A percentile compares a stretch with the other conserved stretches of the same genome.
These are phyloP conservation scores for Diplazon laetatorius DNA, from an alignment of 2,888 invertebrate genomes.

Conservation along the genomic window DNA sequence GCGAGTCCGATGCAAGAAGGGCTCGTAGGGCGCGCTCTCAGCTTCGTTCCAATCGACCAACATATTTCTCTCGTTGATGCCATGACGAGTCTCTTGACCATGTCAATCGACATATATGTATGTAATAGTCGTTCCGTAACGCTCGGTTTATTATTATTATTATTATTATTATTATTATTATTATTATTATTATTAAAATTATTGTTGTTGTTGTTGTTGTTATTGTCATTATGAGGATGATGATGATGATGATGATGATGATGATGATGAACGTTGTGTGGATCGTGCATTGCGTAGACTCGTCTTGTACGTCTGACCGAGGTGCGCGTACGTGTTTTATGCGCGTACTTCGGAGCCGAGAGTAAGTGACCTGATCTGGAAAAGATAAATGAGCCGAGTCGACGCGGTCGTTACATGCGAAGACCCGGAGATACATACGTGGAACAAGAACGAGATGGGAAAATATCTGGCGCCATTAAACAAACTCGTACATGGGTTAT, in stretches of 20 bases:
- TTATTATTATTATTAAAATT: slow-evolving; percentile 40
- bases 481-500: no score
- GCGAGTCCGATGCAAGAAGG: neutral
- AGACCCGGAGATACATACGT: slow-evolving; percentile 23
- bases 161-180: neutral
- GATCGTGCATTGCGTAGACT: slow-evolving; percentile 47
- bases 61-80: slow-evolving; percentile 3
- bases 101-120: slow-evolving; percentile 24
- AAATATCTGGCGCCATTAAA: slow-evolving; percentile 59
- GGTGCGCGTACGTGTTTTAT: slow-evolving; percentile 41
- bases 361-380: slow-evolving; percentile 63
- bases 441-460: slow-evolving; percentile 46
- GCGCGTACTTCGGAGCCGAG: slow-evolving; percentile 20
- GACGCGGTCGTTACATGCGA: slow-evolving; percentile 52
- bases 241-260: slow-evolving; percentile 49
- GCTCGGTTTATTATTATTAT: slow-evolving; percentile 3
- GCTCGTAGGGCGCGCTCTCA: neutral
- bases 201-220: slow-evolving; percentile 35
- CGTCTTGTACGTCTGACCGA: slow-evolving; percentile 49
- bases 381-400: slow-evolving; percentile 62
- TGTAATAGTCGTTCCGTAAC: slow-evolving; percentile 1
- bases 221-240: slow-evolving; percentile 26
- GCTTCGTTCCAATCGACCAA: neutral
- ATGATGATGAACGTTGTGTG: slow-evolving; percentile 55
- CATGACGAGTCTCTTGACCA: slow-evolving; percentile 7